Conservation (phyloP, 2,113 vertebrate genomes). For the Stegostoma tigrinum region DNA sequence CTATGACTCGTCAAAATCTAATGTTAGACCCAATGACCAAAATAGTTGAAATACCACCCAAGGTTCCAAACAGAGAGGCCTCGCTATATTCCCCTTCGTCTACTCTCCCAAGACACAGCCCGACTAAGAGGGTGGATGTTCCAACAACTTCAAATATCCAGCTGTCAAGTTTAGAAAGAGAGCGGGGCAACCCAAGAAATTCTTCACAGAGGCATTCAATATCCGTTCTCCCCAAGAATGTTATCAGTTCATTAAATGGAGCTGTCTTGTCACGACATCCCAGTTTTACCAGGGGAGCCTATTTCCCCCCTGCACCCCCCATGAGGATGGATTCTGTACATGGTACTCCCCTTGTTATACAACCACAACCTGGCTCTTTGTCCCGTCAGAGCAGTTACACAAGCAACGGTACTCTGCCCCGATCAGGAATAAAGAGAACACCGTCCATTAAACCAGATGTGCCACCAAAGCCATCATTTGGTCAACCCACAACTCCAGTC, state of each 20-base stretch:
- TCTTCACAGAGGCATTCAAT: slow-evolving; percentile 90
- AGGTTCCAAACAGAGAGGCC: slow-evolving; percentile 87
- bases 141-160: slow-evolving; percentile 76
- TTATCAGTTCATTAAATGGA: slow-evolving; percentile 77
- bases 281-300: slow-evolving; percentile 84
- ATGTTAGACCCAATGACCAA: slow-evolving; percentile 86
- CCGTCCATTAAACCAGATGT: slow-evolving; percentile 93
- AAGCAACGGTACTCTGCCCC: slow-evolving; percentile 86
- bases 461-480: slow-evolving; percentile 92
- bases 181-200: slow-evolving; percentile 83
- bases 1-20: slow-evolving; percentile 76
- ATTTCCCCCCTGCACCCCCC: slow-evolving; percentile 73
- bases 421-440: slow-evolving; percentile 88
- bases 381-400: slow-evolving; percentile 91
- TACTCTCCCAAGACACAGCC: slow-evolving; percentile 87
- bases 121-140: slow-evolving; percentile 92
- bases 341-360: slow-evolving; percentile 72
- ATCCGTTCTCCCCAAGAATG: slow-evolving; percentile 83
- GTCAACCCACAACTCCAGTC: slow-evolving; percentile 83
- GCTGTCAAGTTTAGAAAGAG: slow-evolving; percentile 87
- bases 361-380: slow-evolving; percentile 72
- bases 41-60: slow-evolving; percentile 84
- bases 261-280: slow-evolving; percentile 87
- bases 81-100: slow-evolving; percentile 93
- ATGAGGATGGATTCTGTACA: slow-evolving; percentile 90